Evolutionary conservation across 2,888 invertebrate genomes (phyloP).

Genomic region (Lagria hirta): DNA sequence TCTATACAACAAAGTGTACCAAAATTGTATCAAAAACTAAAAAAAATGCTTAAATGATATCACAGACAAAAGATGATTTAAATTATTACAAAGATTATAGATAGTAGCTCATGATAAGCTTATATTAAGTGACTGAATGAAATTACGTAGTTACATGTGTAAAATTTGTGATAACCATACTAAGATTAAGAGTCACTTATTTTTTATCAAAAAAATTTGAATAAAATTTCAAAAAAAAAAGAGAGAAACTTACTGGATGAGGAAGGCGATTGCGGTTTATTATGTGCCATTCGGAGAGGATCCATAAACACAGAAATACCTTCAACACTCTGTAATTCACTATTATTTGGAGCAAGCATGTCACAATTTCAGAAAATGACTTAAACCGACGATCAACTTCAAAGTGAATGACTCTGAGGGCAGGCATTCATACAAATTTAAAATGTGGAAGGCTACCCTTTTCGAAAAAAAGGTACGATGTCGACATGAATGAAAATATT

Average conservation of each 20-base stretch:
- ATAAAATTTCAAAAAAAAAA: neutral
- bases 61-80: no score
- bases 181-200: conserved; percentile 1
- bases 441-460: conserved; percentile 28
- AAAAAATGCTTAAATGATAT: no score
- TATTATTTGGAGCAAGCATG: no score
- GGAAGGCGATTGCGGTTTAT: conserved; percentile 30
- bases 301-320: conserved; percentile 32
- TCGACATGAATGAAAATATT: conserved; percentile 34
- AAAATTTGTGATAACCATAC: neutral
- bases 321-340: conserved; percentile 30
- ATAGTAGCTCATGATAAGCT: no score
- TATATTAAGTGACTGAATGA: no score
- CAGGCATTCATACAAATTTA: conserved; percentile 21
- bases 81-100: no score
- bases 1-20: no score
- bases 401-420: conserved; percentile 24
- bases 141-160: no score
- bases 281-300: conserved; percentile 27
- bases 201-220: conserved; percentile 1
- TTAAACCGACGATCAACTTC: conserved; percentile 10
- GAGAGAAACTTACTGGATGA: conserved; percentile 34
- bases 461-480: conserved; percentile 9
- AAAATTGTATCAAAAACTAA: no score
- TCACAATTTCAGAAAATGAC: conserved; percentile 12